Percentiles rank a stretch among this genome's conserved stretches.
Conservation (phyloP, 2,113 vertebrate species). For the Zapus hudsonius region DNA sequence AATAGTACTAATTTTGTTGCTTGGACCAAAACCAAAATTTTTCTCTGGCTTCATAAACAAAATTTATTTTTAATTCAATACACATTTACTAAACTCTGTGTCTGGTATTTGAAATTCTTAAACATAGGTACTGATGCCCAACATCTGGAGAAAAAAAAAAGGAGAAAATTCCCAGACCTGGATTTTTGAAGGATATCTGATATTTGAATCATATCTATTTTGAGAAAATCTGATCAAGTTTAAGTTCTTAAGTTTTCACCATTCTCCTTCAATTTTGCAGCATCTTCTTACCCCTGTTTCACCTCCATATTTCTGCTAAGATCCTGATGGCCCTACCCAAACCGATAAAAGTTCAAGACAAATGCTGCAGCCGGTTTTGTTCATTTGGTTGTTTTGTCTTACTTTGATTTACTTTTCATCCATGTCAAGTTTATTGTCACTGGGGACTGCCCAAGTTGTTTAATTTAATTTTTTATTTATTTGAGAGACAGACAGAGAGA, state of each 20-base stretch:
- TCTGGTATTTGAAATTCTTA: conserved; percentile 21
- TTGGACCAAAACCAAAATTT: background rate
- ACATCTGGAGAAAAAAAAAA: conserved; percentile 32
- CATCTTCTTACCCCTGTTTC: background rate
- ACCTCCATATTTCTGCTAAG: background rate
- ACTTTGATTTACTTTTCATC: conserved; percentile 18
- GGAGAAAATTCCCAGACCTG: background rate
- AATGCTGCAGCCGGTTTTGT: background rate
- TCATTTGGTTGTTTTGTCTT: background rate
- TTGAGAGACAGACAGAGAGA: too few species aligned
- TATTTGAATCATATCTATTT: background rate
- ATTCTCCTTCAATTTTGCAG: background rate
- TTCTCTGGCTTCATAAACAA: conserved; percentile 50
- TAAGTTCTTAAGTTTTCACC: conserved; percentile 12
- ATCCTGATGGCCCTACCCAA: background rate
- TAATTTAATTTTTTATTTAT: too few species aligned
- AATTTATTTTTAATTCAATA: conserved; percentile 46
- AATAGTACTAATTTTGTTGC: conserved; percentile 32
- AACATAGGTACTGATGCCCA: background rate
- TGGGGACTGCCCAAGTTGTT: background rate
- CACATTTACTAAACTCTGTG: conserved; percentile 17
- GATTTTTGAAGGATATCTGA: conserved; percentile 5
- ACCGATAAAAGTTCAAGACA: background rate
- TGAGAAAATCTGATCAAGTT: background rate
- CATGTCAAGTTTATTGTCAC: background rate